Evolutionary conservation across 2,113 vertebrate genomes (phyloP).

Genomic region (Callithrix jacchus): DNA sequence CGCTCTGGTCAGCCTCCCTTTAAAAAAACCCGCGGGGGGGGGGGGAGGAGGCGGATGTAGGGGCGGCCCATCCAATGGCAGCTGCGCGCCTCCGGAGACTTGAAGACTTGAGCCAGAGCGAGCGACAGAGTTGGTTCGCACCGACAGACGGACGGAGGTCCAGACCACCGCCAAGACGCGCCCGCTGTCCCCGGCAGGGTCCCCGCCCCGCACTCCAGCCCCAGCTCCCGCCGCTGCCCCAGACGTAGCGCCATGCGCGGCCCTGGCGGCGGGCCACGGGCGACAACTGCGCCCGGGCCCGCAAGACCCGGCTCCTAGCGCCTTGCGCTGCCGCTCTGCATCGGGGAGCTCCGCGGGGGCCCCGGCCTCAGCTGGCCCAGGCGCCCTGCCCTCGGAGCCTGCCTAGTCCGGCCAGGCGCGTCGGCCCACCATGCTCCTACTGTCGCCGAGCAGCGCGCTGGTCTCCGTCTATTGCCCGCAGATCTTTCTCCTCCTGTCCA

Average conservation of each 20-base stretch:
- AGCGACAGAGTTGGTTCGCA: constrained; percentile 71
- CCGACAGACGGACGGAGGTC: constrained; percentile 61
- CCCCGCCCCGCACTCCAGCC: neutral
- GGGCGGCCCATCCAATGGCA: constrained; percentile 77
- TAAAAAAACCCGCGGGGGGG: constrained; percentile 76
- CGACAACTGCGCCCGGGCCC: constrained; percentile 12
- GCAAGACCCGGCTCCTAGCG: constrained; percentile 61
- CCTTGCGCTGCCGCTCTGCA: constrained; percentile 21
- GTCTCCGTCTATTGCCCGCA: constrained; percentile 97
- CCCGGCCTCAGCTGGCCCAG: constrained; percentile 39
- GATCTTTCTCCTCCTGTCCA: constrained; percentile 98
- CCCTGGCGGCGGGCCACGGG: constrained; percentile 58
- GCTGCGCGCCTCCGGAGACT: constrained; percentile 71
- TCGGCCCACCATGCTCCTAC: constrained; percentile 92
- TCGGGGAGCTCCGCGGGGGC: constrained; percentile 45
- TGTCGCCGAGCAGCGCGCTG: constrained; percentile 95
- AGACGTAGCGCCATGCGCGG: constrained; percentile 59
- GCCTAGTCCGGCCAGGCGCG: constrained; percentile 16
- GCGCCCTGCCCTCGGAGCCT: constrained; percentile 41
- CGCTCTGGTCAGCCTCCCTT: constrained; percentile 75
- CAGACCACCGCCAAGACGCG: neutral
- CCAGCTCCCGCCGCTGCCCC: neutral
- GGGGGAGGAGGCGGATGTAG: constrained; percentile 76
- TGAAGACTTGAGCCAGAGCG: constrained; percentile 65
- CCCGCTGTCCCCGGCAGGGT: neutral